Conservation (phyloP, 2,113 vertebrate species). For the Odontophorus gujanensis region DNA sequence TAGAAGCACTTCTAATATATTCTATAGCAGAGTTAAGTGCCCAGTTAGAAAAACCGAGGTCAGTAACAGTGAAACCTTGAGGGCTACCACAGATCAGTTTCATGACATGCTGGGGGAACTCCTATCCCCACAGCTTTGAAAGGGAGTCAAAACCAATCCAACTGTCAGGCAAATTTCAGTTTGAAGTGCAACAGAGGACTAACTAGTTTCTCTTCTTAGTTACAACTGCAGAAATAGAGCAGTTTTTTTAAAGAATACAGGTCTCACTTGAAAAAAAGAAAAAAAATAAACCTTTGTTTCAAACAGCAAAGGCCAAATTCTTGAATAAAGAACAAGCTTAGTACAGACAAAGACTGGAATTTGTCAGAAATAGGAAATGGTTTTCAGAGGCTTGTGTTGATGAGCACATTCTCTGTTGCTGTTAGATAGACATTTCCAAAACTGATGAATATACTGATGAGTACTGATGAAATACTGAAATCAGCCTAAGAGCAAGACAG, state of each 20-base stretch:
- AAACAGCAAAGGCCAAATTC: neutral
- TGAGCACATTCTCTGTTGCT: neutral
- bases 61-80: neutral
- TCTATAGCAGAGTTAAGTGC: neutral
- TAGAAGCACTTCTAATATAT: neutral
- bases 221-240: neutral
- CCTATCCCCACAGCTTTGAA: neutral
- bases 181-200: neutral
- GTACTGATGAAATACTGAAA: neutral
- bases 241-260: neutral
- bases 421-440: neutral
- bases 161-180: neutral
- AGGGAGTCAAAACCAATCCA: neutral
- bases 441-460: too few species aligned
- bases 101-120: neutral
- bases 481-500: neutral
- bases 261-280: fast-evolving
- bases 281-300: neutral
- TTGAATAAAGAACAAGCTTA: neutral
- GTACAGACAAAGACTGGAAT: neutral
- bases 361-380: neutral
- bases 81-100: neutral
- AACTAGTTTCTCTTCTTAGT: neutral
- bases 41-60: neutral
- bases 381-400: neutral